These are phyloP conservation scores for Phaonia tiefii DNA, from an alignment of 2,888 invertebrate species.

Conservation along the genomic window DNA sequence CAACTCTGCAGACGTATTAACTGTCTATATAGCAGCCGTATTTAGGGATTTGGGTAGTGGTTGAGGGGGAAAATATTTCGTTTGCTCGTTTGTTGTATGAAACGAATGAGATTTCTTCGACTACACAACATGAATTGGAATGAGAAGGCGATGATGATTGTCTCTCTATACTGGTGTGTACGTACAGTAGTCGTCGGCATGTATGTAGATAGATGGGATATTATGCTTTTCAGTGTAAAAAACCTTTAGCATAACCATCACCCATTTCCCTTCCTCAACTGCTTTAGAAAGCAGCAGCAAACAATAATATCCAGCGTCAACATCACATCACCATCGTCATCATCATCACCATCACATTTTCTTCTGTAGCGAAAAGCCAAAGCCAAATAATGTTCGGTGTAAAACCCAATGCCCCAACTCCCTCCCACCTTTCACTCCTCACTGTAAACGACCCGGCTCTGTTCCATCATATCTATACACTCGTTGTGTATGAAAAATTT, in stretches of 20 bases:
- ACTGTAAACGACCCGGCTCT: too few species aligned
- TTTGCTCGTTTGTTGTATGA: constrained; percentile 47
- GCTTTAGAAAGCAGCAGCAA: background rate
- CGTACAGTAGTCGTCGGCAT: too few species aligned
- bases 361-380: constrained; percentile 37
- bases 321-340: constrained; percentile 38
- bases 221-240: too few species aligned
- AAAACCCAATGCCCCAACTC: too few species aligned
- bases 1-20: constrained; percentile 37
- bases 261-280: background rate
- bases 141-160: too few species aligned
- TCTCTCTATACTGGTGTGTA: too few species aligned
- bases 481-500: too few species aligned
- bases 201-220: too few species aligned
- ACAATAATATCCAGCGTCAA: background rate
- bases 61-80: constrained; percentile 44
- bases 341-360: constrained; percentile 42
- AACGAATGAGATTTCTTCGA: constrained; percentile 55
- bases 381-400: background rate
- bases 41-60: too few species aligned
- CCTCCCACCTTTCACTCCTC: too few species aligned
- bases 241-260: constrained; percentile 8
- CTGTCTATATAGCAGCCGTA: too few species aligned
- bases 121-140: constrained; percentile 14
- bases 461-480: too few species aligned